Evolutionary conservation across 2,797 vertebrate genomes (phyloP).

Genomic region (Scolopax rusticola): DNA sequence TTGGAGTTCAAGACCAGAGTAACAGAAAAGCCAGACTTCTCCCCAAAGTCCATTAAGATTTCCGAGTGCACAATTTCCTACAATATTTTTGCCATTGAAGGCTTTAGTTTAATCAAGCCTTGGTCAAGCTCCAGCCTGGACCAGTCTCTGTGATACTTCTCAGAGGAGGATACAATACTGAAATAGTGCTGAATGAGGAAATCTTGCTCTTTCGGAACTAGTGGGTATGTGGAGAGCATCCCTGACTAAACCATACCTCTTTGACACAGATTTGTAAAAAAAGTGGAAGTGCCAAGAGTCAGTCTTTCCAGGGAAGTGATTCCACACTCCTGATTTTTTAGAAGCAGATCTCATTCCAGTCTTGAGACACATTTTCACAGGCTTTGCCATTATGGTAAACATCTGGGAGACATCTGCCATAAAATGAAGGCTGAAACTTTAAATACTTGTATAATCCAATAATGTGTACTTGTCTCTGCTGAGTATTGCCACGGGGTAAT

Average conservation of each 20-base stretch:
- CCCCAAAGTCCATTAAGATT: not conserved
- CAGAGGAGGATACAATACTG: not conserved
- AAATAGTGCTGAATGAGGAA: not conserved
- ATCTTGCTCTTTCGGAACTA: not conserved
- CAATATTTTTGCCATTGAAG: not conserved
- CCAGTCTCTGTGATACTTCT: not conserved
- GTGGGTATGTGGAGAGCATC: not conserved
- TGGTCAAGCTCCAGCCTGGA: not conserved
- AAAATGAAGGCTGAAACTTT: not conserved
- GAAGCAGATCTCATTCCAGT: not conserved
- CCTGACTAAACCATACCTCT: not conserved
- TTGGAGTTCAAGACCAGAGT: not conserved
- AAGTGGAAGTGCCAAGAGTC: not conserved
- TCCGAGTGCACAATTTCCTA: not conserved
- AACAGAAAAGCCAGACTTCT: not conserved
- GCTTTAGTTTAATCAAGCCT: not conserved
- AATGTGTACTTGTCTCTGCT: not conserved
- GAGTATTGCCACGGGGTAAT: not conserved
- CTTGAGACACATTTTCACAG: not conserved
- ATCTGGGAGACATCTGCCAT: not conserved
- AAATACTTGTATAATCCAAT: not conserved
- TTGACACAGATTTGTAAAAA: not conserved
- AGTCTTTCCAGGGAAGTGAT: not conserved
- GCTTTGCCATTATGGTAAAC: not conserved
- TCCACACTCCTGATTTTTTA: not conserved